These are phyloP conservation scores for Crotalus tigris DNA, from an alignment of 2,113 vertebrate species.

Conservation along the genomic window DNA sequence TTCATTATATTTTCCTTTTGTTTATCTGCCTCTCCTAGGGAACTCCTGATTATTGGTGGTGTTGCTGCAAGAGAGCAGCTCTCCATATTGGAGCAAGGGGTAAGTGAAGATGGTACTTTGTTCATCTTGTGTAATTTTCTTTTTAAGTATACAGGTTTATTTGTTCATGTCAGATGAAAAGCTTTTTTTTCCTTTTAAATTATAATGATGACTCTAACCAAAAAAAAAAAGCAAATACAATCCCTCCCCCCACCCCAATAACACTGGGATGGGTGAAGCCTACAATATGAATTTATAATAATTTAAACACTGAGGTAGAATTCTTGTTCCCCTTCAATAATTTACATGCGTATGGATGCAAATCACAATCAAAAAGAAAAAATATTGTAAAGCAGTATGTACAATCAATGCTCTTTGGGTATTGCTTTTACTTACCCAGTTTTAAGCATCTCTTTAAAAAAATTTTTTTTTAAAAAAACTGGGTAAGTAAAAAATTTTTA, in stretches of 20 bases:
- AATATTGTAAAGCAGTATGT: not conserved
- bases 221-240: not conserved
- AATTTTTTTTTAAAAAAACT: not conserved
- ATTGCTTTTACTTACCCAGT: not conserved
- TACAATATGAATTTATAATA: not conserved
- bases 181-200: not conserved
- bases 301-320: not conserved
- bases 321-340: not conserved
- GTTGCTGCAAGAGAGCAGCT: constrained; percentile 95
- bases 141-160: not conserved
- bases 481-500: not conserved
- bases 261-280: not conserved
- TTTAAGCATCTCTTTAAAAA: not conserved
- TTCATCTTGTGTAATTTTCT: not conserved
- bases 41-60: constrained; percentile 93
- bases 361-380: not conserved
- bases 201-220: not conserved
- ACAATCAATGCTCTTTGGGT: not conserved
- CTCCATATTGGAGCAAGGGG: constrained; percentile 87
- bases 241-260: no score
- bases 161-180: not conserved
- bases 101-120: constrained; percentile 63
- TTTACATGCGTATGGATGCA: not conserved
- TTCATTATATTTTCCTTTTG: not conserved
- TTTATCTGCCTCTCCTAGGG: constrained; percentile 68